Base-by-base conservation (phyloP, 2,113 vertebrate species). In the Jacana jacana region DNA sequence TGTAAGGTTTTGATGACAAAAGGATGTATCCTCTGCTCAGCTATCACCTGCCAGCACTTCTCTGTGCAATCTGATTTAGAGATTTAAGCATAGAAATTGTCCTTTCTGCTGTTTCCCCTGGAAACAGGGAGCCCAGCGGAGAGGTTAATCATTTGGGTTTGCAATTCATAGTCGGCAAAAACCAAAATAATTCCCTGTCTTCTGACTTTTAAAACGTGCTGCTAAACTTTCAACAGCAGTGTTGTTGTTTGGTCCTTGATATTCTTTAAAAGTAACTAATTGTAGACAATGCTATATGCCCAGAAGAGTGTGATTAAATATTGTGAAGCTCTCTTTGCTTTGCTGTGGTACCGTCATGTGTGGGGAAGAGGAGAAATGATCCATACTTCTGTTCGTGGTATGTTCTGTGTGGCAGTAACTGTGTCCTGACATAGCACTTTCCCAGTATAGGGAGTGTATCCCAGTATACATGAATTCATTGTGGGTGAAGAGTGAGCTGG, bases 1-100 rank as follows among this genome's bases (percentile, higher is more conserved):
- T 98, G 97, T 97, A 97, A 97, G 97, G 91, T 96, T 97, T 97
- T 96, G 92, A 97, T 98, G 98, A 98, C 97, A 98, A 98, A 98
- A 97, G 95, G 94, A 96, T 97, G 96, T 97, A 97, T 97, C 97
- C 96, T 96, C 87, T 86, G 82, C 63, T 66, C 91, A 95, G 94
- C 84, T 95, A 80, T 98, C 97, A 97, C 97, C 97, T 97, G 96
- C 95, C 94, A 97, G 95, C 96, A 65, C 81, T 94, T 70, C 93
- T 96, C 91, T 94, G 79, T 93, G 95, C 71, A 95, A 97, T 96
- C 96, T 96, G 96, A 97, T 96, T 97, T 97, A 95, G 97, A 97
- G 97, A 97, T 97, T 97, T 97, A 96, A 97, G 95, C 88, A 88
- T 84, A 97, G 95, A 98, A 98, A 95, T 94, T 33, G 5, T 97